phyloP scores from a whole-genome alignment of 2,888 invertebrate species.

The Lasioglossum pauxillum region DNA sequence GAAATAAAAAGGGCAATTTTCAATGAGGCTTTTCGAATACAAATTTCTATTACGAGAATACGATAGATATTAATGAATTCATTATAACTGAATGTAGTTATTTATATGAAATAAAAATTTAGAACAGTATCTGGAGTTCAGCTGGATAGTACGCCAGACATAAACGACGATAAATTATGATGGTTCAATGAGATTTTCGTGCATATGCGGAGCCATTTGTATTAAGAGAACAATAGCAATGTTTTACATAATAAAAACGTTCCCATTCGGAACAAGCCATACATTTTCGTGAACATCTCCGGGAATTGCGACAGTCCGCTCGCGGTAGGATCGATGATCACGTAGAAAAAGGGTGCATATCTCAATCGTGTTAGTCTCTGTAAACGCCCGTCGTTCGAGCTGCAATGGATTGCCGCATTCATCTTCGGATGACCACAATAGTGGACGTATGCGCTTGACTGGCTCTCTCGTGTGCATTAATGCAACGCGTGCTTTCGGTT shows the following conservation, averaged over 20 bases:
- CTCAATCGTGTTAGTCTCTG: slow-evolving; percentile 26
- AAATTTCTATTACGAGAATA: too few relatives aligned
- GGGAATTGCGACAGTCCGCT: neutral
- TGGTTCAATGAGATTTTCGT: neutral
- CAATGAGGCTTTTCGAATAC: too few relatives aligned
- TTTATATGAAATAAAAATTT: neutral
- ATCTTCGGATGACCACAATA: slow-evolving; percentile 68
- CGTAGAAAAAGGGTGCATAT: slow-evolving; percentile 11
- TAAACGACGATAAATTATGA: neutral
- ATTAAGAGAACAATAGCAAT: neutral
- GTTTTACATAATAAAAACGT: neutral
- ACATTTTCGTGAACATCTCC: slow-evolving; percentile 1
- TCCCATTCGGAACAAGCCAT: neutral
- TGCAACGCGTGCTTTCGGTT: slow-evolving; percentile 76
- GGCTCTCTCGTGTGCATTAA: slow-evolving; percentile 69
- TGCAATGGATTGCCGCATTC: slow-evolving; percentile 59
- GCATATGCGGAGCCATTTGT: neutral
- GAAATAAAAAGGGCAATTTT: too few relatives aligned
- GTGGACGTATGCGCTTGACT: slow-evolving; percentile 65
- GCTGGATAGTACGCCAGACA: neutral
- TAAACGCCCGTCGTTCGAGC: slow-evolving; percentile 35
- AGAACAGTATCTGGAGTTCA: neutral
- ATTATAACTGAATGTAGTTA: too few relatives aligned
- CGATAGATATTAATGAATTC: too few relatives aligned
- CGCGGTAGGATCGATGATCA: neutral